Base-by-base conservation (phyloP, 2,888 invertebrate genomes). In the Drosophila mayaguana region DNA sequence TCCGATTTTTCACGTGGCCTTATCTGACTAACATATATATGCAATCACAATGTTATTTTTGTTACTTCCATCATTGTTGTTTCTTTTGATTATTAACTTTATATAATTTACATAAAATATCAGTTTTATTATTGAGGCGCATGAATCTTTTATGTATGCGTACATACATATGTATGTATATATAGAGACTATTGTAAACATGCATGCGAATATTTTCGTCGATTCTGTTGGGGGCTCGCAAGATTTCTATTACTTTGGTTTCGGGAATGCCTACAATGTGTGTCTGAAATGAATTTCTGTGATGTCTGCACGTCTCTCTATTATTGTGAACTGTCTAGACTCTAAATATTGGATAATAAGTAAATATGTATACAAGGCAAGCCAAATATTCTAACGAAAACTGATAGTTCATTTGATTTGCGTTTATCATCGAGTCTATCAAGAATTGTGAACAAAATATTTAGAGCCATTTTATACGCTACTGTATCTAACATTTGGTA, bases 301-400 rank as follows among this genome's bases (percentile, higher is more conserved):
- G 9, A 25, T 36, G 22, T 25, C 25, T 55, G 40, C 40, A 18
- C 8, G 38, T 18, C 18, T 55, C 12, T 40, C n/a, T 40, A n/a
- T 55, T 55, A n/a, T n/a, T 57, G 56, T 45, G 8, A 8, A 14
- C n/a, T 57, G 57, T 57, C 57, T 57, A 46, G 57, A 45, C 57
- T 46, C 34, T 45, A 43, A 25, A 57, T 25, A 46, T 25, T 34
- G 57, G 16, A 45, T 22, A 34, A 22, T 57, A 45, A 57, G 25
- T 36, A 45, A 36, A 57, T 14, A 57, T n/a, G 45, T 14, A 57
- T n/a, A 45, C 43, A 32, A 46, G 48, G 3, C 16, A 22, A 20
- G 12, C 7, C 18, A 7, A 20, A 14, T 20, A 50, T 50, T 32
- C 12, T 14, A 50, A 50, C 7, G 18, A 18, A 50, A 50, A 3